Evolutionary conservation across 2,888 invertebrate genomes (phyloP), one percentile per base, ranked within the genome.

Genomic region (Horisme vitalbata): DNA sequence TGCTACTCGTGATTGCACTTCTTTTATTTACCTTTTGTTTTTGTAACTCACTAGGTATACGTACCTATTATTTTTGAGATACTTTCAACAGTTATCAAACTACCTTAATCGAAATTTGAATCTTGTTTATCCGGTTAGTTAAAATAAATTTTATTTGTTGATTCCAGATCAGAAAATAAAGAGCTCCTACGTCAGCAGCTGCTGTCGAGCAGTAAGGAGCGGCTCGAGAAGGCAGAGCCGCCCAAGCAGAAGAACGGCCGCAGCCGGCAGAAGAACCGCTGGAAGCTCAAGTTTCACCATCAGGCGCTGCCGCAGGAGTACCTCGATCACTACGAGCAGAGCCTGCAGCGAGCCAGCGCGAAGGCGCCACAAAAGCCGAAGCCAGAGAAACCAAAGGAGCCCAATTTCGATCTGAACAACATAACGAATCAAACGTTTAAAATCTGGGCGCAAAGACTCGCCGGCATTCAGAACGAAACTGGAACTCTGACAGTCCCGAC

Each of bases 261-360:
- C 23, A 83, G 69, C 63, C 83, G 93, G n/a, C 90, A 93, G 68
- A 92, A 92, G 75, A 93, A 93, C 30, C 83, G 93, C 60, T 92
- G 94, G 90, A 95, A 95, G 75, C 86, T 95, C 35, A 94, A 95
- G 71, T 95, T 95, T 73, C 95, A 95, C 65, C 95, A 95, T 71
- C 95, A 95, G 72, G 95, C 95, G 0, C 73, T 95, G 41, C 95
- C 95, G 0, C 93, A 94, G 9, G 95, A 95, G 71, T 95, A 95
- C 69, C 90, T 95, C 38, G 94, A 94, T 64, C 95, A 95, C 69
- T 95, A 95, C 84, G 94, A 95, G 75, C 94, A 94, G 37, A 92
- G 93, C 4, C 81, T 94, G 41, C 92, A 92, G 51, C 91, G 91
- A 57, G 79, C 81, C 10, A 78, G 72, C 59, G 89, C 90, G 18